Percentiles rank a stretch among this genome's conserved stretches.
phyloP scores from a whole-genome alignment of 2,113 vertebrate species.

The Balaenoptera acutorostrata region DNA sequence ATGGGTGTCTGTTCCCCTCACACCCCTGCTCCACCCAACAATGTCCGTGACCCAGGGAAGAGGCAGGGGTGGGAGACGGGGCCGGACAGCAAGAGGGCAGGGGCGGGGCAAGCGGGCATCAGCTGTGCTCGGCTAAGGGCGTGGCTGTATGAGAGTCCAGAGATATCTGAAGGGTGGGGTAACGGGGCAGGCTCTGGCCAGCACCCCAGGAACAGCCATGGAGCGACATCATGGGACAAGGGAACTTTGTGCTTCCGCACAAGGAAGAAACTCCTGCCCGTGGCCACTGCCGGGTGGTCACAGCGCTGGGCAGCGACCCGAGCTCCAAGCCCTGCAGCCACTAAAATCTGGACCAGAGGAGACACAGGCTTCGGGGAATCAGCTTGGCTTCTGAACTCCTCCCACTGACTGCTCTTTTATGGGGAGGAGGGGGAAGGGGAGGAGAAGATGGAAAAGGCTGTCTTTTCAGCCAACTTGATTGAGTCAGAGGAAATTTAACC shows the following conservation, averaged over 20 bases:
- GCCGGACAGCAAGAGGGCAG: not conserved
- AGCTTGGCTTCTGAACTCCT: not conserved
- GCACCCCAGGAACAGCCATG: not conserved
- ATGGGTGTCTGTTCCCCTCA: not conserved
- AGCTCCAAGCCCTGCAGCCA: not conserved
- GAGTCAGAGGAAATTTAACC: slow-evolving; percentile 74
- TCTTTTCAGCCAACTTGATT: slow-evolving; percentile 50
- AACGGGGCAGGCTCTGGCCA: not conserved
- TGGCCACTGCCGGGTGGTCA: not conserved
- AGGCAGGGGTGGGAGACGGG: not conserved
- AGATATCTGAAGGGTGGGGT: slow-evolving; percentile 61
- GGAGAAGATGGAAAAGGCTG: not conserved
- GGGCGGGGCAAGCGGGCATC: not conserved
- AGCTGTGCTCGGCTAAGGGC: not conserved
- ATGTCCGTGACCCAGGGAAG: not conserved
- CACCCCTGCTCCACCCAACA: not conserved
- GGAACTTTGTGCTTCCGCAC: not conserved
- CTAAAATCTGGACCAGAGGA: not conserved
- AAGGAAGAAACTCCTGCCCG: not conserved
- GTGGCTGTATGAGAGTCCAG: slow-evolving; percentile 7
- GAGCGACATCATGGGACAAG: not conserved
- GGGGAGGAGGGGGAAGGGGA: not conserved
- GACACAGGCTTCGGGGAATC: not conserved
- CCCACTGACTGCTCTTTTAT: not conserved
- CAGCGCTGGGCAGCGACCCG: not conserved